Conservation (phyloP, 2,113 vertebrate species). For the Phasianus colchicus region DNA sequence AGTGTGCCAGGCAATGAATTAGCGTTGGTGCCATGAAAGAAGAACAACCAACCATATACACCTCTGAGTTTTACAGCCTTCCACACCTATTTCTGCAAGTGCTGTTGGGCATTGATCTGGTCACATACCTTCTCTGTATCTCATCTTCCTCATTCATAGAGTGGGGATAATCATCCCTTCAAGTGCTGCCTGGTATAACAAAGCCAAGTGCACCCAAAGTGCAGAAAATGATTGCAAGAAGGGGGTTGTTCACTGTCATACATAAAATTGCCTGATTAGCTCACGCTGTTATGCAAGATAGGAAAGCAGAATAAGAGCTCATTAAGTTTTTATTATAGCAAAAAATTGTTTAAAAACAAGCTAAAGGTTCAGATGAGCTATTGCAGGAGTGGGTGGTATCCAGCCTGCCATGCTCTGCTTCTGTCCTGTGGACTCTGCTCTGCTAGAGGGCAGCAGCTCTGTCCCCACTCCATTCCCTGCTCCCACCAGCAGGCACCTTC, state of each 20-base stretch:
- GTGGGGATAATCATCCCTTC: neutral
- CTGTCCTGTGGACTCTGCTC: neutral
- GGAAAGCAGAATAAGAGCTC: neutral
- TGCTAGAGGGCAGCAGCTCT: neutral
- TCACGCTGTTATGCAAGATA: neutral
- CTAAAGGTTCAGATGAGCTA: neutral
- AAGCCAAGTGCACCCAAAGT: neutral
- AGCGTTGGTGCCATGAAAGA: neutral
- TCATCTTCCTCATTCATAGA: neutral
- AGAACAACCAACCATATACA: rapidly evolving
- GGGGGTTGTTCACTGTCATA: neutral
- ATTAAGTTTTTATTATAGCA: neutral
- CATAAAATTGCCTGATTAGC: constrained; percentile 38
- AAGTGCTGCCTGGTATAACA: neutral
- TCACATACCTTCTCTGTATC: neutral
- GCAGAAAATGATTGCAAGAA: neutral
- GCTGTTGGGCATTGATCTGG: neutral
- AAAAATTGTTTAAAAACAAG: constrained; percentile 31
- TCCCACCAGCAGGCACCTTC: constrained; percentile 38
- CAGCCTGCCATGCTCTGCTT: neutral
- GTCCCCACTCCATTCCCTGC: neutral
- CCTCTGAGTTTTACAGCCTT: neutral
- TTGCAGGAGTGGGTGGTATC: neutral
- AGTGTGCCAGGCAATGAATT: neutral
- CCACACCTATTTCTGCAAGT: neutral